phyloP scores from a whole-genome alignment of 1,140 invertebrate genomes.

The Contarinia nasturtii region DNA sequence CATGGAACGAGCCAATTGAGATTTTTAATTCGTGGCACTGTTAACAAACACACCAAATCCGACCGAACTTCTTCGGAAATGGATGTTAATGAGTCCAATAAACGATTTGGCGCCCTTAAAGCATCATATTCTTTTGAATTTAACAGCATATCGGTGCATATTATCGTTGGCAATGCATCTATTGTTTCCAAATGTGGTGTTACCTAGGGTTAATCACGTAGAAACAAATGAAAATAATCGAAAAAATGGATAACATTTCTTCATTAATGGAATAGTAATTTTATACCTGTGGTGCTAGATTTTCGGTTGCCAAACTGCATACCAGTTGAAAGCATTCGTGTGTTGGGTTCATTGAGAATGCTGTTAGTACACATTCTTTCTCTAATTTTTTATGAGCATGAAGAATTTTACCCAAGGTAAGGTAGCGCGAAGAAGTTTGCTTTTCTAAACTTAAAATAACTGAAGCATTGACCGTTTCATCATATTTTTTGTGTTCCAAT shows the following conservation, averaged over 20 bases:
- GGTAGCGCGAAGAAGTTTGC: not conserved
- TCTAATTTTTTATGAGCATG: conserved; percentile 13
- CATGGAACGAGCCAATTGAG: conserved; percentile 34
- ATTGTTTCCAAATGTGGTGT: not conserved
- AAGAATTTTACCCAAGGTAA: conserved; percentile 14
- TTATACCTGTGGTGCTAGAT: not conserved
- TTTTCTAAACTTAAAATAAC: not conserved
- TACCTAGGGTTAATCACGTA: not conserved
- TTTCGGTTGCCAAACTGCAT: conserved; percentile 6
- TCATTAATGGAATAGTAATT: not conserved
- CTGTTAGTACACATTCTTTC: conserved; percentile 24
- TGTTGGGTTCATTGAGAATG: conserved; percentile 24
- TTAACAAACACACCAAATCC: conserved; percentile 34
- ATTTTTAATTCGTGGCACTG: conserved; percentile 31
- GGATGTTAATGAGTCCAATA: not conserved
- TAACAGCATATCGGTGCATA: not conserved
- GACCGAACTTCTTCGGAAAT: conserved; percentile 22
- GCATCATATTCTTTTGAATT: not conserved
- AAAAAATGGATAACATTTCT: not conserved
- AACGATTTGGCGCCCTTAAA: not conserved
- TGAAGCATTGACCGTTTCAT: not conserved
- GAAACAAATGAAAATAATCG: not conserved
- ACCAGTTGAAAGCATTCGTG: conserved; percentile 10
- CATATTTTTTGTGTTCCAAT: not conserved
- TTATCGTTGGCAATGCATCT: not conserved